phyloP scores from a whole-genome alignment of 2,797 vertebrate species.

The Crax fasciolata region DNA sequence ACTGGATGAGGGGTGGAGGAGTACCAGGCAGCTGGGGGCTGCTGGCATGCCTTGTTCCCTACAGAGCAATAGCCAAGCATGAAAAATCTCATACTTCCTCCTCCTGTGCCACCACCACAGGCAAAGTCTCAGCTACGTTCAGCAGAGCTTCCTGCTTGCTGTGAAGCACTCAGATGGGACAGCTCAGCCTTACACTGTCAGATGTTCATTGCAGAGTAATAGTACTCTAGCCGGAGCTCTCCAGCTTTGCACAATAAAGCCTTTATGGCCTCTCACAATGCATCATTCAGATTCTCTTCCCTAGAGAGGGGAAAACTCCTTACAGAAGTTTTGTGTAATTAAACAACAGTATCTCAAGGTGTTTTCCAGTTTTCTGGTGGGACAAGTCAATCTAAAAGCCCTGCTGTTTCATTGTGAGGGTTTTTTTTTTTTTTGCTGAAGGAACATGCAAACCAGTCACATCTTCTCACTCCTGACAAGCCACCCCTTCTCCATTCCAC shows the following conservation, averaged over 20 bases:
- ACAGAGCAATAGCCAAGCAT: neutral
- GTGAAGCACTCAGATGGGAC: neutral
- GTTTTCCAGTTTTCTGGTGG: neutral
- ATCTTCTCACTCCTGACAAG: neutral
- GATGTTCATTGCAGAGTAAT: neutral
- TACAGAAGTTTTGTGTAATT: neutral
- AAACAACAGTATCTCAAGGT: neutral
- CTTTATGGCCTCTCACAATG: neutral
- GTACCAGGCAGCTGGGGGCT: neutral
- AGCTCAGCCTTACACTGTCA: neutral
- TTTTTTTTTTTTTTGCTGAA: neutral
- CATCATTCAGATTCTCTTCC: neutral
- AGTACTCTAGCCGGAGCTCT: neutral
- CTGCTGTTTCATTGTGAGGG: neutral
- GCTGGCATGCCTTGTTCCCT: neutral
- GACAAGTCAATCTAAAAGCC: rapidly evolving
- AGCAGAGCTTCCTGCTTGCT: neutral
- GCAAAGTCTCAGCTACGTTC: neutral
- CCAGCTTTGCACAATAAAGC: neutral
- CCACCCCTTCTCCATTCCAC: neutral
- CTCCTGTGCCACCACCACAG: neutral
- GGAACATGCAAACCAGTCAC: neutral
- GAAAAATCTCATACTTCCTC: neutral
- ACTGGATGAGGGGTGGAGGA: neutral
- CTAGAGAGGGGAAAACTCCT: neutral